Conservation (phyloP, 2,113 vertebrate genomes). For the Alligator mississippiensis region DNA sequence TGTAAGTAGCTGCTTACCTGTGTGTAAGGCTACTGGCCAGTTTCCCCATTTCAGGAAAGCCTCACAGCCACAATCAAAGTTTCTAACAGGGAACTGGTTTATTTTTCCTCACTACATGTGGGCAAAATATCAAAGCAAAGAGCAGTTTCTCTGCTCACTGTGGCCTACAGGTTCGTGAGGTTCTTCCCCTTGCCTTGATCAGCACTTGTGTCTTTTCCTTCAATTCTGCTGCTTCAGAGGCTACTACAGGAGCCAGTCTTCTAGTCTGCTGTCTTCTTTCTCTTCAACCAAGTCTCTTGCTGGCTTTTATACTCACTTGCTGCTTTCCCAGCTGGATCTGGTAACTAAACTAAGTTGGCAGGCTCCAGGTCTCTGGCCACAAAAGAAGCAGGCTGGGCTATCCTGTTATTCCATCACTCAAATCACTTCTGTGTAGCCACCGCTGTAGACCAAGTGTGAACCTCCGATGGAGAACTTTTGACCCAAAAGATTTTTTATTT, state of each 20-base stretch:
- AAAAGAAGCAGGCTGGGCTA: neutral
- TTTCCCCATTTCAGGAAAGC: rapidly evolving
- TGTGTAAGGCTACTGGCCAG: neutral
- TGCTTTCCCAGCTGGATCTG: neutral
- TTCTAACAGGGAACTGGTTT: neutral
- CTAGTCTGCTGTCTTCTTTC: neutral
- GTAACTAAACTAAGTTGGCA: neutral
- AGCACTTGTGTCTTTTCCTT: neutral
- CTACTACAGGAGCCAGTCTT: neutral
- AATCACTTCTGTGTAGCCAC: neutral
- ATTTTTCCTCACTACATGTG: neutral
- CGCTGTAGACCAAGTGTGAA: neutral
- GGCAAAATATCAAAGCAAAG: neutral
- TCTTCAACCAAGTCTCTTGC: neutral
- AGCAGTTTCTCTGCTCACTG: neutral
- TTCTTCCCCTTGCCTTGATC: neutral
- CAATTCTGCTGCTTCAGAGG: neutral
- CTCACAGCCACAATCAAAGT: neutral
- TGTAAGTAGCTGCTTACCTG: rapidly evolving
- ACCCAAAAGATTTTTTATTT: neutral
- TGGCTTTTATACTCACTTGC: neutral
- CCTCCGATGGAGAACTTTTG: neutral
- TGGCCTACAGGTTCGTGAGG: neutral
- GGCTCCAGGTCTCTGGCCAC: neutral
- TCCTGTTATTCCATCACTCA: neutral